Conservation (phyloP, 2,797 vertebrate species). For the Myotis pilosus region DNA sequence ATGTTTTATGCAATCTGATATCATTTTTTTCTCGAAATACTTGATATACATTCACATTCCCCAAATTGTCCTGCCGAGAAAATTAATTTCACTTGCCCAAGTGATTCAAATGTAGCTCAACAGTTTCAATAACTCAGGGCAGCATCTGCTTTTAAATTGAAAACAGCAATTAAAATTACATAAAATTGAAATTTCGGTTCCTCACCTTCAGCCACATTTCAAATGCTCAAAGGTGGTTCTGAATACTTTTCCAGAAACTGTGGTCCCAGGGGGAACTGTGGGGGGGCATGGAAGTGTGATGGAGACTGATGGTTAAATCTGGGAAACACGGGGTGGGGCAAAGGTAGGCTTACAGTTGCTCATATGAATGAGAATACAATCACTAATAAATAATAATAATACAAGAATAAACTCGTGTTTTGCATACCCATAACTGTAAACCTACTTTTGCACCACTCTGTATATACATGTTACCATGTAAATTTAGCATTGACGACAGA, state of each 20-base stretch:
- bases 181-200: not conserved
- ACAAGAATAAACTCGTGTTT: not conserved
- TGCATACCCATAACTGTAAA: not conserved
- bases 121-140: not conserved
- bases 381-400: not conserved
- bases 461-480: not conserved
- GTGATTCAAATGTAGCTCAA: not conserved
- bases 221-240: not conserved
- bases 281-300: not conserved
- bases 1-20: not conserved
- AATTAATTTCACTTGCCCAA: not conserved
- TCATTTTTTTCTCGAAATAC: not conserved
- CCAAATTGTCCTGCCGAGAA: not conserved
- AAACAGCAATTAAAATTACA: not conserved
- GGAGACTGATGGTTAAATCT: too few relatives aligned
- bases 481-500: not conserved
- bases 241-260: not conserved
- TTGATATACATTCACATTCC: not conserved
- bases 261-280: too few relatives aligned
- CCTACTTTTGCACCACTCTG: too few relatives aligned
- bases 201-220: not conserved
- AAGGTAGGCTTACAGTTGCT: not conserved
- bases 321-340: not conserved
- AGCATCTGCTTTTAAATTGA: not conserved
- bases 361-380: not conserved